A percentile compares a stretch with the other conserved stretches of the same genome.
Conservation (phyloP, 2,888 invertebrate genomes). For the Macrophya annulata region DNA sequence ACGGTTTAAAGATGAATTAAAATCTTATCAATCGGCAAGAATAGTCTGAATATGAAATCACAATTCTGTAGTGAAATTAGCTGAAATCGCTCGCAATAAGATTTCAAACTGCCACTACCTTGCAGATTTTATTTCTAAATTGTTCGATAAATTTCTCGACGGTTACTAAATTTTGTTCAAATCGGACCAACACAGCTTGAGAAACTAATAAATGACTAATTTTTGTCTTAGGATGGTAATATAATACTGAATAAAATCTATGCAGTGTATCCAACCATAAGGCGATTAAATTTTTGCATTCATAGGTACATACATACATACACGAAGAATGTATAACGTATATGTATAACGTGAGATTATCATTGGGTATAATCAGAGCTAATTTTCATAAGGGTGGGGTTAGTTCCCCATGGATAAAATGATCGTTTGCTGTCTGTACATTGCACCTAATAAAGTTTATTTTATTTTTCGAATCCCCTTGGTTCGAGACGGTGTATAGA, state of each 20-base stretch:
- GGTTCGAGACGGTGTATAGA: conserved; percentile 1
- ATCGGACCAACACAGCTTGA: too few species aligned
- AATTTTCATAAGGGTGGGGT: neutral
- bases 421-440: neutral
- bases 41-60: neutral
- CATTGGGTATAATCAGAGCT: neutral
- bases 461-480: conserved; percentile 6
- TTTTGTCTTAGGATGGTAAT: too few species aligned
- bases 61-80: neutral
- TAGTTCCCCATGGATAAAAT: neutral
- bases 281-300: conserved; percentile 4
- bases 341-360: conserved; percentile 1
- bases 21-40: neutral
- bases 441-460: neutral
- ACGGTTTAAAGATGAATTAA: too few species aligned
- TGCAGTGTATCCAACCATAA: neutral
- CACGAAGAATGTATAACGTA: neutral
- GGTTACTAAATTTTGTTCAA: neutral
- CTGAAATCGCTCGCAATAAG: neutral
- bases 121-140: too few species aligned
- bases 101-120: too few species aligned
- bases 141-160: neutral
- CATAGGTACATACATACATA: neutral
- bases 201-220: too few species aligned
- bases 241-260: neutral